Evolutionary conservation across 1,140 invertebrate genomes (phyloP).

Genomic region (Tetragnatha versicolor): DNA sequence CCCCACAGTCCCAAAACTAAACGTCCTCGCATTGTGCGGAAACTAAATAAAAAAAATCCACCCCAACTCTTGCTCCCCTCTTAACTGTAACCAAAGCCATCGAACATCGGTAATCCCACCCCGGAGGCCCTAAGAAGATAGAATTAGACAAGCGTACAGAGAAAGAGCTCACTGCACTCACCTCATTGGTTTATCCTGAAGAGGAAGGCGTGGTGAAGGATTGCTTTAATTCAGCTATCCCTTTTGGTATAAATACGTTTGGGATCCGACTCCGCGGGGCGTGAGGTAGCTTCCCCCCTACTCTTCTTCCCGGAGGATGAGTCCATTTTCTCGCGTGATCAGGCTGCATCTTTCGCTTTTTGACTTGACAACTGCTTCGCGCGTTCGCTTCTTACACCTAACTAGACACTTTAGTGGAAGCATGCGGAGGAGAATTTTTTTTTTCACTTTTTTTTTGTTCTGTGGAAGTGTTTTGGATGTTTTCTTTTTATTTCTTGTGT

Average conservation of each 20-base stretch:
- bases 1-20: too few relatives aligned
- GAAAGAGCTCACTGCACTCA: slow-evolving; percentile 32
- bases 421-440: slow-evolving; percentile 5
- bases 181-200: slow-evolving; percentile 35
- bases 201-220: slow-evolving; percentile 41
- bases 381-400: slow-evolving; percentile 49
- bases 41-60: too few relatives aligned
- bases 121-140: slow-evolving; percentile 23
- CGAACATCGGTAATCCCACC: slow-evolving; percentile 40
- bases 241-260: slow-evolving; percentile 48
- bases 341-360: slow-evolving; percentile 47
- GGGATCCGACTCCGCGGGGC: slow-evolving; percentile 34
- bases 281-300: slow-evolving; percentile 28
- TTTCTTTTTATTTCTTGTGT: too few relatives aligned
- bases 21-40: too few relatives aligned
- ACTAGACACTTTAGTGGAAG: slow-evolving; percentile 47
- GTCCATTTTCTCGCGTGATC: slow-evolving; percentile 42
- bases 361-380: slow-evolving; percentile 49
- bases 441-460: background rate
- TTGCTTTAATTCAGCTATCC: slow-evolving; percentile 50
- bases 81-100: slow-evolving; percentile 36
- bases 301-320: background rate
- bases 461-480: too few relatives aligned
- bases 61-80: too few relatives aligned
- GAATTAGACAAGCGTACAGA: slow-evolving; percentile 43